A percentile compares a stretch with the other conserved stretches of the same genome.
These are phyloP conservation scores for Tragelaphus strepsiceros DNA, from an alignment of 2,113 vertebrate genomes.

Conservation along the genomic window DNA sequence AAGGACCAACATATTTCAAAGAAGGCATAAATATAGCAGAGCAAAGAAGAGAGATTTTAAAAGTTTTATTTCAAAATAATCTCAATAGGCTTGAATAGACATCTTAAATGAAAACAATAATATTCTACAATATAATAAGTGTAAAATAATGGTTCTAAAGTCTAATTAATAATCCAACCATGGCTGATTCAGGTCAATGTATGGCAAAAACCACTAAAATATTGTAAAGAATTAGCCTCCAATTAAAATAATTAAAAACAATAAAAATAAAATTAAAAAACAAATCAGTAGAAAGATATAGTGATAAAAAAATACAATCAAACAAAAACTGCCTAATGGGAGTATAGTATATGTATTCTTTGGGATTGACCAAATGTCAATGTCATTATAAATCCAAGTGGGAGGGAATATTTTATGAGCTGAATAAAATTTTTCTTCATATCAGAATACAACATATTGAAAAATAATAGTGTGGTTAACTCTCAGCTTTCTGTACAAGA, in stretches of 20 bases:
- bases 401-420: neutral
- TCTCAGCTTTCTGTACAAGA: neutral
- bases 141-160: neutral
- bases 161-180: neutral
- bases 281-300: no score
- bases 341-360: neutral
- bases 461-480: neutral
- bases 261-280: no score
- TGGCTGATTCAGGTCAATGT: no score
- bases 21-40: neutral
- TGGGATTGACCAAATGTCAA: neutral
- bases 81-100: neutral
- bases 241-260: no score
- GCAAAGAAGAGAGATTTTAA: neutral
- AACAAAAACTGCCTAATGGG: neutral
- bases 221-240: no score
- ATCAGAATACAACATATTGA: neutral
- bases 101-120: neutral
- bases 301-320: neutral
- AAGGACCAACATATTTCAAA: neutral
- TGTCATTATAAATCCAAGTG: neutral
- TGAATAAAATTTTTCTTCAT: neutral
- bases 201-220: no score
- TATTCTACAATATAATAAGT: neutral
- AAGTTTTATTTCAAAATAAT: neutral